Conservation (phyloP, 1,140 invertebrate genomes). For the Drosophila baimaii region DNA sequence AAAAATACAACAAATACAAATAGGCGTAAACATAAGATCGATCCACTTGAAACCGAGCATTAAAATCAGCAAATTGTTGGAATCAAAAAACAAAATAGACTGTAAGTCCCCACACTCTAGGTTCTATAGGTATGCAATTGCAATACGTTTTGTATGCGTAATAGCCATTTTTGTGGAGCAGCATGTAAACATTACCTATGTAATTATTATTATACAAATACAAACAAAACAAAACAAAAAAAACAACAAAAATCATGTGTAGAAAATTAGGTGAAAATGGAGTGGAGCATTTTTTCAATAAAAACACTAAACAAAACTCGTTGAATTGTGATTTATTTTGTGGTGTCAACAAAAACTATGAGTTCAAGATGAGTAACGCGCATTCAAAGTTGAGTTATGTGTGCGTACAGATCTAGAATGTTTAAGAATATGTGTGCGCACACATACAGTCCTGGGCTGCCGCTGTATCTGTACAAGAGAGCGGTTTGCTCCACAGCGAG, state of each 20-base stretch:
- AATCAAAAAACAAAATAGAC: constrained; percentile 72
- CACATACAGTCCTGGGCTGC: too few species aligned
- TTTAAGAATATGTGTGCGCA: not conserved
- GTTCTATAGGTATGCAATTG: constrained; percentile 74
- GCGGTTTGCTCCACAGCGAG: too few species aligned
- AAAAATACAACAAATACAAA: constrained; percentile 27
- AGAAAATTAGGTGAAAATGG: constrained; percentile 81
- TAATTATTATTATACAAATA: constrained; percentile 76
- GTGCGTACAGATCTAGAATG: too few species aligned
- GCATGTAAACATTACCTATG: constrained; percentile 77
- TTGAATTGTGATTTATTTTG: not conserved
- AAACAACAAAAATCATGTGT: constrained; percentile 69
- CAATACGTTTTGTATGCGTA: constrained; percentile 77
- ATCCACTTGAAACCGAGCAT: constrained; percentile 51
- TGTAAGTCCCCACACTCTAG: constrained; percentile 71
- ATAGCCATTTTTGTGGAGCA: constrained; percentile 78
- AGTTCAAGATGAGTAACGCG: too few species aligned
- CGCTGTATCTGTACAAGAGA: too few species aligned
- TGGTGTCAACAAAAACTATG: not conserved
- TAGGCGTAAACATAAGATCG: constrained; percentile 42
- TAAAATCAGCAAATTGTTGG: constrained; percentile 54
- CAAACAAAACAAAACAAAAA: constrained; percentile 19
- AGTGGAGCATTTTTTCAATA: constrained; percentile 82
- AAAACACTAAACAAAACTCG: constrained; percentile 70
- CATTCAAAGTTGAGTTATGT: too few species aligned